A percentile compares a stretch with the other conserved stretches of the same genome.
Conservation (phyloP, 2,797 vertebrate genomes). For the Dallia pectoralis region DNA sequence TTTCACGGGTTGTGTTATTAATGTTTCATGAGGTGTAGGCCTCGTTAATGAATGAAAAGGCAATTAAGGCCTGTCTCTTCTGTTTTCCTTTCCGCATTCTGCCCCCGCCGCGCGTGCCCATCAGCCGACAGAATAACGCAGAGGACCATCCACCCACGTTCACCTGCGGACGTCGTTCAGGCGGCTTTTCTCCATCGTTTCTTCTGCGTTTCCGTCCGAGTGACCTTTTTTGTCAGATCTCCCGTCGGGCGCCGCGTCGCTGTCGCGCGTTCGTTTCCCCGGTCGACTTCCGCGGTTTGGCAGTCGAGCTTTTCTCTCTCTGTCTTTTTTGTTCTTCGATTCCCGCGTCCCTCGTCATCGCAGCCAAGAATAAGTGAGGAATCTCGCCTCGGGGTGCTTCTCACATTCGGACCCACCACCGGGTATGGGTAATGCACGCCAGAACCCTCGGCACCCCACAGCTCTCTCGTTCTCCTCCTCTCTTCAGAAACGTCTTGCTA, state of each 20-base stretch:
- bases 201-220: not conserved
- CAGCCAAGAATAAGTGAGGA: constrained; percentile 41
- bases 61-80: constrained; percentile 66
- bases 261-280: constrained; percentile 24
- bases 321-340: not conserved
- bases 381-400: constrained; percentile 49
- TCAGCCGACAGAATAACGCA: not conserved
- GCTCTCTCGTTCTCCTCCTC: not conserved
- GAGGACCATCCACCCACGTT: constrained; percentile 18
- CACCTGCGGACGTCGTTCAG: not conserved
- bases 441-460: constrained; percentile 4
- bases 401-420: constrained; percentile 61
- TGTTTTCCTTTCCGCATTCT: constrained; percentile 62
- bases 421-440: constrained; percentile 51
- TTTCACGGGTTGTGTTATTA: constrained; percentile 70
- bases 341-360: constrained; percentile 51
- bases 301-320: constrained; percentile 4
- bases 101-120: constrained; percentile 50
- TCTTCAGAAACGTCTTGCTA: constrained; percentile 41
- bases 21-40: constrained; percentile 76
- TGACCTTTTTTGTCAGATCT: not conserved
- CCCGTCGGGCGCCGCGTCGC: not conserved
- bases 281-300: constrained; percentile 41
- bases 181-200: too few species aligned
- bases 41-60: constrained; percentile 72